A percentile compares a stretch with the other conserved stretches of the same genome.
Conservation (phyloP, 2,888 invertebrate genomes). For the Lysandra bellargus region DNA sequence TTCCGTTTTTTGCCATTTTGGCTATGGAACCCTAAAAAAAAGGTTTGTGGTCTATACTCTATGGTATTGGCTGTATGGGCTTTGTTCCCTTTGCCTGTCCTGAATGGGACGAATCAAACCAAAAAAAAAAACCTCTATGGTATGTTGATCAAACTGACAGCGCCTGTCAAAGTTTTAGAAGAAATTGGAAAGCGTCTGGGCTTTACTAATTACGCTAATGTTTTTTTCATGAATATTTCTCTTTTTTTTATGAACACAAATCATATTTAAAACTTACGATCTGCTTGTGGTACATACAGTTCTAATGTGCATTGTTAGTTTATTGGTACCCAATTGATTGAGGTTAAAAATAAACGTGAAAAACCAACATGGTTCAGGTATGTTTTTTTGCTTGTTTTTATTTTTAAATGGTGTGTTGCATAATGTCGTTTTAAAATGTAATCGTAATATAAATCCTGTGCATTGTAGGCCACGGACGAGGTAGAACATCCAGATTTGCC, state of each 20-base stretch:
- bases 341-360: conserved; percentile 33
- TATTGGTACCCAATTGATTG: conserved; percentile 5
- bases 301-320: neutral
- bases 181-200: neutral
- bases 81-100: no score
- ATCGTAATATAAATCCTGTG: conserved; percentile 34
- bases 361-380: conserved; percentile 71
- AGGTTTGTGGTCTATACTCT: no score
- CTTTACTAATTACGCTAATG: neutral
- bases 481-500: conserved; percentile 86
- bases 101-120: no score
- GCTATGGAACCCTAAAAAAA: no score
- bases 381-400: conserved; percentile 43
- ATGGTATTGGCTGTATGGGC: no score
- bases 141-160: neutral
- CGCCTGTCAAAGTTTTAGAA: neutral
- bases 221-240: neutral
- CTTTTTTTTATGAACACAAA: neutral
- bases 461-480: conserved; percentile 68
- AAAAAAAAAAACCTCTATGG: no score
- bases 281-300: neutral
- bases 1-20: no score
- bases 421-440: conserved; percentile 39
- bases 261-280: neutral
- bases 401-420: conserved; percentile 22